Base-by-base conservation (phyloP, 2,888 invertebrate species). In the Sepiola atlantica region DNA sequence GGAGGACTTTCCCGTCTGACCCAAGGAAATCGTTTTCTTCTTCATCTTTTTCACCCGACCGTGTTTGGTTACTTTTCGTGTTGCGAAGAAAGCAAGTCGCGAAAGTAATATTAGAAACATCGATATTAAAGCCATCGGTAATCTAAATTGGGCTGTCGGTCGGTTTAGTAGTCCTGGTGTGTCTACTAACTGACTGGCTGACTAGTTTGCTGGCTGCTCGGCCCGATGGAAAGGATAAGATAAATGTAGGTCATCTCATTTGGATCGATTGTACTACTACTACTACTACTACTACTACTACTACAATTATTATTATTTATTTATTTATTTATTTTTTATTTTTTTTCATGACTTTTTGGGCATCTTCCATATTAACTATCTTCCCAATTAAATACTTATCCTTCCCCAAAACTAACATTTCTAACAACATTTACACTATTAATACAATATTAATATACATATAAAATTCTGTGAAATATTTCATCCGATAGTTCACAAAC, bases 41-140 rank as follows among this genome's bases (percentile, higher is more conserved):
- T 4, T 8, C 45, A 4, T 45, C 45, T 45, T 45, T 45, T 45
- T 45, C 45, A 4, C n/a, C 77, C 32, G 77, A n/a, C 77, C 77
- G 77, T 77, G 77, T 16, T 45, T 45, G n/a, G 57, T 20, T 20
- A n/a, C n/a, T n/a, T 32, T 45, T 77, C 16, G 77, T 77, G 77
- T n/a, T n/a, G n/a, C n/a, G 77, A 77, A 77, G 77, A n/a, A 77
- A 77, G 77, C n/a, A n/a, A 77, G 77, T n/a, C 32, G 77, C n/a
- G 57, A 21, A 45, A 57, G 21, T 21, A 57, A 57, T n/a, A 77
- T 77, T 77, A 77, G 77, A 77, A 77, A 77, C 32, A 77, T 77
- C 77, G 32, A 77, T 77, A 77, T 77, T 77, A n/a, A 45, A 77
- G 77, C 77, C 77, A 77, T n/a, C 32, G 77, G 16, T 14, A 10